Base-by-base conservation (phyloP, 2,797 vertebrate genomes). In the Alca torda region DNA sequence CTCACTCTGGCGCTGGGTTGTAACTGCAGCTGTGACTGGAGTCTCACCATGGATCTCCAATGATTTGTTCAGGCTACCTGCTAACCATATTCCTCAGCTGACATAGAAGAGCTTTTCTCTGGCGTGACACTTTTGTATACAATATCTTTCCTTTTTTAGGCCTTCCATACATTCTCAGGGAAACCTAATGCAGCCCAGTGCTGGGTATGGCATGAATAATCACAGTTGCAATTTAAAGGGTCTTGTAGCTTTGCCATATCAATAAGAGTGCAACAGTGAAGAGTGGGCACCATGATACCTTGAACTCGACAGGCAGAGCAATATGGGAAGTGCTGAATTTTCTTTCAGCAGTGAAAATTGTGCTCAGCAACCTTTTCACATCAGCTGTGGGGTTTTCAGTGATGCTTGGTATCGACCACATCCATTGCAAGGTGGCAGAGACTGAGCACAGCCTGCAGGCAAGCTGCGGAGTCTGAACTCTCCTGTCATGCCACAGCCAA, bases 1-100 rank as follows among this genome's bases (percentile, higher is more conserved):
- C 74, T 73, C 6, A 48, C 19, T 7, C 5, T 0, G 0, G 1
- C 0, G 0, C 10, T 57, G 23, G 17, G 41, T 37, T 64, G 43
- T 59, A 25, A 6, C 35, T 75, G 50, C 30, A 80, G 24, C 83
- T 82, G n/a, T 46, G 50, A 46, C 48, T 41, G 25, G 14, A 3
- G 3, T 50, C 53, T 74, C 53, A 76, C 24, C 8, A 12, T 21
- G 43, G 9, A 43, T 80, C 26, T 83, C 37, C 43, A 68, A 31
- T 0, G 1, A n/a, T 59, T 69, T 61, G 6, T 79, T 79, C 23
- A 48, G 54, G 35, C 26, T 68, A 4, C 1, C 0, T 35, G 33
- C 18, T 63, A 54, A 54, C 24, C 5, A 2, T 16, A 14, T 15
- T 63, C 10, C 35, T 68, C 30, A 84, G n/a, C 48, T 0, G 4